Evolutionary conservation across 2,888 invertebrate species (phyloP).

Genomic region (Athrips mouffetella): DNA sequence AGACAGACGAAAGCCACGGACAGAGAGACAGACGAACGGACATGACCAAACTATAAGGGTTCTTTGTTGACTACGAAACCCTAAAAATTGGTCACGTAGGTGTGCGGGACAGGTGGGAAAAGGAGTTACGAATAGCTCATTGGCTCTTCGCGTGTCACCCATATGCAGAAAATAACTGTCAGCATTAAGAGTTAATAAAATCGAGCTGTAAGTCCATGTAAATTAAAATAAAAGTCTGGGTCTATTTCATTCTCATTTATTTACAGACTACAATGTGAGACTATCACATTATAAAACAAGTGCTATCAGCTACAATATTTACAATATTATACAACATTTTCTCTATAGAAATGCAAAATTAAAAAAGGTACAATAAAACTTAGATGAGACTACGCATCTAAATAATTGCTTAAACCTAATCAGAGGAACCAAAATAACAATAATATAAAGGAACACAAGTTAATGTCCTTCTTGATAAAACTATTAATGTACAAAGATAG

Average conservation of each 20-base stretch:
- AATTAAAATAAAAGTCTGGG: conserved; percentile 13
- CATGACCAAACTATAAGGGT: no score
- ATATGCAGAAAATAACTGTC: no score
- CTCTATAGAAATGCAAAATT: conserved; percentile 54
- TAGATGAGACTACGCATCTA: conserved; percentile 33
- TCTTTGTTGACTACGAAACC: no score
- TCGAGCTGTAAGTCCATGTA: neutral
- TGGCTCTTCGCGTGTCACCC: no score
- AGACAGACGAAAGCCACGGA: no score
- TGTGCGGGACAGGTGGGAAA: no score
- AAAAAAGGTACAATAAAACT: conserved; percentile 32
- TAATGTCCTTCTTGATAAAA: no score
- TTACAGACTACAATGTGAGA: conserved; percentile 71
- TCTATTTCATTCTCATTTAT: conserved; percentile 72
- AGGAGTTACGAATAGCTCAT: no score
- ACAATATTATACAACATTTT: conserved; percentile 64
- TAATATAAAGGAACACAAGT: conserved; percentile 36
- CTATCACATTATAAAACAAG: conserved; percentile 75
- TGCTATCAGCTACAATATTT: conserved; percentile 43
- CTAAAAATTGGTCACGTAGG: no score
- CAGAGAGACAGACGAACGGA: no score
- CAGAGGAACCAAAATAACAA: conserved; percentile 39
- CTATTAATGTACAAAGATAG: no score
- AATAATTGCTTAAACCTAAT: conserved; percentile 20
- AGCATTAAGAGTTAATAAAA: no score